These are phyloP conservation scores for Stratiomys singularior DNA, from an alignment of 2,888 invertebrate species.

Conservation along the genomic window DNA sequence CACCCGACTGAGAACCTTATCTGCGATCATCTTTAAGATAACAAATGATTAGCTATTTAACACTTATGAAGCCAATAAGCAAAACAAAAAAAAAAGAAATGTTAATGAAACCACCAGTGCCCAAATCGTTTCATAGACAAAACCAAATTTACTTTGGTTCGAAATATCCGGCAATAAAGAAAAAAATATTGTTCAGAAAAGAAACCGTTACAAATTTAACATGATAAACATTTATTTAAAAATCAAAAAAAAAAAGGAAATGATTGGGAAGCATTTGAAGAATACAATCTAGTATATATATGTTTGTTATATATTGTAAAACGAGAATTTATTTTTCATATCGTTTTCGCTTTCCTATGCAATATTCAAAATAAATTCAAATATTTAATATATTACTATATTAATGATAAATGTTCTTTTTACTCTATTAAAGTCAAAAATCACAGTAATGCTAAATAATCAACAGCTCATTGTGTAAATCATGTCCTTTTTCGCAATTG, in stretches of 20 bases:
- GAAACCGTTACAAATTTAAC: too few relatives aligned
- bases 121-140: background rate
- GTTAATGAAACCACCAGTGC: background rate
- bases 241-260: too few relatives aligned
- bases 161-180: too few relatives aligned
- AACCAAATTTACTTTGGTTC: too few relatives aligned
- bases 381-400: conserved; percentile 12
- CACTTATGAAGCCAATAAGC: too few relatives aligned
- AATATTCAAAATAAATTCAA: conserved; percentile 36
- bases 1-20: background rate
- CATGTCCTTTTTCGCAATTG: background rate
- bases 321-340: background rate
- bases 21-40: too few relatives aligned
- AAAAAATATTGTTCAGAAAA: background rate
- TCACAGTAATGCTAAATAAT: conserved; percentile 45
- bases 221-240: too few relatives aligned
- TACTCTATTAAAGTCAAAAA: conserved; percentile 24
- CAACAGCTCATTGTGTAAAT: conserved; percentile 22
- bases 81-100: too few relatives aligned
- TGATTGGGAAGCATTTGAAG: background rate
- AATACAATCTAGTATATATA: background rate
- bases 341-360: background rate
- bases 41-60: too few relatives aligned
- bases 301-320: background rate
- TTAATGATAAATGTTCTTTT: conserved; percentile 14